Percentiles rank a stretch among this genome's conserved stretches.
phyloP scores from a whole-genome alignment of 2,797 vertebrate genomes.

The Chanos chanos region DNA sequence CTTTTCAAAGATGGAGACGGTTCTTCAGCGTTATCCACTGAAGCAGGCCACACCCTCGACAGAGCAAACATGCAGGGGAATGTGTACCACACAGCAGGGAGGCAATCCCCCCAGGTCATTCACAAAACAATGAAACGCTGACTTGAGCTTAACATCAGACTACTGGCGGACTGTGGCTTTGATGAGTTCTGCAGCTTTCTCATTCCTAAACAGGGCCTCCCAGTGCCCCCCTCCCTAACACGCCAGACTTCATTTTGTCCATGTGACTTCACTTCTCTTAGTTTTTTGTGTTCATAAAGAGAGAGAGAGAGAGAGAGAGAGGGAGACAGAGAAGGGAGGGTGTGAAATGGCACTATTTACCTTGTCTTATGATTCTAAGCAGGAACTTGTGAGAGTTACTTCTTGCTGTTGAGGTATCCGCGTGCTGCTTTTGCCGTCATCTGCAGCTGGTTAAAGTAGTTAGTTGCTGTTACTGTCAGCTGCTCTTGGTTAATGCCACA shows the following conservation, averaged over 20 bases:
- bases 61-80: conserved; percentile 29
- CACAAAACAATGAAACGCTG: conserved; percentile 28
- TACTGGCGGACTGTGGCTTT: conserved; percentile 10
- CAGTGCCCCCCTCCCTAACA: conserved; percentile 20
- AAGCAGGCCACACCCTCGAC: conserved; percentile 16
- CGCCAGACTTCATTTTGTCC: conserved; percentile 33
- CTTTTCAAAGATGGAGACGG: background rate
- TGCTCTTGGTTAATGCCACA: conserved; percentile 3
- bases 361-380: background rate
- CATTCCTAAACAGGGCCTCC: conserved; percentile 15
- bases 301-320: background rate
- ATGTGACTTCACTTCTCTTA: conserved; percentile 36
- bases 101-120: conserved; percentile 16
- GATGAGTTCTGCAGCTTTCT: conserved; percentile 23
- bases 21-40: background rate
- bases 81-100: conserved; percentile 16
- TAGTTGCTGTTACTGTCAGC: background rate
- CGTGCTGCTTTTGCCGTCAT: background rate
- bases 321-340: background rate
- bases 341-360: background rate
- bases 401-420: background rate
- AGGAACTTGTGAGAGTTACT: background rate
- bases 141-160: conserved; percentile 22
- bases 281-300: background rate
- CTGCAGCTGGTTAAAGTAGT: background rate